Conservation (phyloP, 2,113 vertebrate species). For the Alaudala cheleensis region DNA sequence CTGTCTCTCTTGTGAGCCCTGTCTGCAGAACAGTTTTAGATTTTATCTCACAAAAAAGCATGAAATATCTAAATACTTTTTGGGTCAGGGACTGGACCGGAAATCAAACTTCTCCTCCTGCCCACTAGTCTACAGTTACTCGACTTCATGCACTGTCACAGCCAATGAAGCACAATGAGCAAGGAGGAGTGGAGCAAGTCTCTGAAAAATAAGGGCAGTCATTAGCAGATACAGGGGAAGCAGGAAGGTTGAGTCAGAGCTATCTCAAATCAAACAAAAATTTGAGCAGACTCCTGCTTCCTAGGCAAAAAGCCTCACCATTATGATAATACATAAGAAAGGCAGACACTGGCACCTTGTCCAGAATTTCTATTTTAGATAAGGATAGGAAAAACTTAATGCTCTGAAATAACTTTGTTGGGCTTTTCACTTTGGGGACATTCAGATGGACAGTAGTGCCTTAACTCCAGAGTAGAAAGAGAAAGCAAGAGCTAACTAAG, state of each 20-base stretch:
- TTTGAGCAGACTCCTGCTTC: neutral
- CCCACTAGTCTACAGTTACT: neutral
- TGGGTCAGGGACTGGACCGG: neutral
- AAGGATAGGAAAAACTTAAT: neutral
- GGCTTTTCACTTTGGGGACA: neutral
- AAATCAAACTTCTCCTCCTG: neutral
- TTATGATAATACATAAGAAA: neutral
- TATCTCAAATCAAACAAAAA: neutral
- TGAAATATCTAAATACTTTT: neutral
- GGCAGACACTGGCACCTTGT: rapidly evolving
- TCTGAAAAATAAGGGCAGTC: neutral
- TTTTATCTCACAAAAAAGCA: neutral
- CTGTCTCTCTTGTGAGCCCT: neutral
- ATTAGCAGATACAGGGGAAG: neutral
- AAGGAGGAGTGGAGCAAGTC: neutral
- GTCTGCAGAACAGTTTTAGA: neutral
- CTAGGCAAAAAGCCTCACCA: neutral
- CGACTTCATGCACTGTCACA: neutral
- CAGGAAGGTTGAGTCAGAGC: neutral
- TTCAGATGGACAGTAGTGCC: neutral
- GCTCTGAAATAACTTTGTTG: neutral
- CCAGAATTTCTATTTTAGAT: neutral
- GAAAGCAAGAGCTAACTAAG: neutral
- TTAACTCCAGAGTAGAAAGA: neutral
- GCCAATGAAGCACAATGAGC: neutral